A percentile compares a stretch with the other conserved stretches of the same genome.
phyloP scores from a whole-genome alignment of 1,140 invertebrate species.

The Fopius arisanus region DNA sequence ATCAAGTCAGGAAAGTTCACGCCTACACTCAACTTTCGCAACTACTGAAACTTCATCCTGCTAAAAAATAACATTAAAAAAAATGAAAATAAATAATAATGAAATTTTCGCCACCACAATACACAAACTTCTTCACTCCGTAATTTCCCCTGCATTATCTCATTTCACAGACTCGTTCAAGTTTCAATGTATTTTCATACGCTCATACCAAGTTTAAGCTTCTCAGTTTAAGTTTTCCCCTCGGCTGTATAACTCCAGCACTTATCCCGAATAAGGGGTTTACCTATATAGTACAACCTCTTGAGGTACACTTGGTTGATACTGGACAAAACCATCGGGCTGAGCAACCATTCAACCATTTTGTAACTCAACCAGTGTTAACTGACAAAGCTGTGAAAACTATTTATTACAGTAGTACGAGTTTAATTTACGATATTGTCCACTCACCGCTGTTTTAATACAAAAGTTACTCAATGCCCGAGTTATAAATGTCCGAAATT shows the following conservation, averaged over 20 bases:
- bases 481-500: too few relatives aligned
- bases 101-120: neutral
- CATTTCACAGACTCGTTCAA: constrained; percentile 1
- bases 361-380: neutral
- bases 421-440: neutral
- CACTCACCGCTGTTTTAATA: too few relatives aligned
- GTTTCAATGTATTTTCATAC: constrained; percentile 1
- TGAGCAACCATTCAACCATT: neutral
- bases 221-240: neutral
- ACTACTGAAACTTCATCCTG: neutral
- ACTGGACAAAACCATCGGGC: neutral
- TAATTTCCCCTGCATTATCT: neutral
- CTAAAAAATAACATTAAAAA: too few relatives aligned
- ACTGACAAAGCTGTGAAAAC: neutral
- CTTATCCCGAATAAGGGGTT: neutral
- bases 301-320: neutral
- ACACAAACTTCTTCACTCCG: neutral
- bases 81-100: too few relatives aligned
- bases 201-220: neutral
- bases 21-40: neutral
- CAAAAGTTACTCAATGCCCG: too few relatives aligned
- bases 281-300: neutral
- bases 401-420: neutral
- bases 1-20: neutral
- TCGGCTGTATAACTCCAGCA: neutral